Evolutionary conservation across 2,888 invertebrate genomes (phyloP).

Genomic region (Disparrhopalites patrizii): DNA sequence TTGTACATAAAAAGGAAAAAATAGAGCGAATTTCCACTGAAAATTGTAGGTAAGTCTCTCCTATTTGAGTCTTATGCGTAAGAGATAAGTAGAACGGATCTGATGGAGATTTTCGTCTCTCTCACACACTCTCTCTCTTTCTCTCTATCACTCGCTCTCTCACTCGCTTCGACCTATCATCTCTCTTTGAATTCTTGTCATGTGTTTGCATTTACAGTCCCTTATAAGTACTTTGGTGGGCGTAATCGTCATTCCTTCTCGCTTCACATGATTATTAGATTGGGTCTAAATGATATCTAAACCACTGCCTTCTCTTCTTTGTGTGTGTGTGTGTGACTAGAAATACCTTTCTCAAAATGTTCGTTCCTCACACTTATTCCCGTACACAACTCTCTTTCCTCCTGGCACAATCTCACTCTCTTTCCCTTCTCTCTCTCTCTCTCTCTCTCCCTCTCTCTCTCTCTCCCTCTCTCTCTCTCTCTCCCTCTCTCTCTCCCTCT

Average conservation of each 20-base stretch:
- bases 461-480: neutral
- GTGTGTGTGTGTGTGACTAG: conserved; percentile 23
- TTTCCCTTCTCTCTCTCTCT: neutral
- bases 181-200: neutral
- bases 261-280: conserved; percentile 47
- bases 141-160: too few relatives aligned
- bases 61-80: too few relatives aligned
- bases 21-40: too few relatives aligned
- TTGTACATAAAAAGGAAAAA: too few relatives aligned
- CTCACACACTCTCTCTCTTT: too few relatives aligned
- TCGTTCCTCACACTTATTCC: neutral
- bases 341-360: conserved; percentile 14
- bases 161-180: too few relatives aligned
- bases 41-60: too few relatives aligned
- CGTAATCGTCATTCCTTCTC: conserved; percentile 47
- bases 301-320: conserved; percentile 38
- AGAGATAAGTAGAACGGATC: too few relatives aligned
- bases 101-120: too few relatives aligned
- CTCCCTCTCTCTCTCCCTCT: neutral
- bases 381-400: neutral
- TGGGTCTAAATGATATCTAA: conserved; percentile 45
- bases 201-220: neutral
- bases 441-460: neutral
- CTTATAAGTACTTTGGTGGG: conserved; percentile 39
- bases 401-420: too few relatives aligned